phyloP scores from a whole-genome alignment of 2,888 invertebrate species.

The Ormyrus pomaceus region DNA sequence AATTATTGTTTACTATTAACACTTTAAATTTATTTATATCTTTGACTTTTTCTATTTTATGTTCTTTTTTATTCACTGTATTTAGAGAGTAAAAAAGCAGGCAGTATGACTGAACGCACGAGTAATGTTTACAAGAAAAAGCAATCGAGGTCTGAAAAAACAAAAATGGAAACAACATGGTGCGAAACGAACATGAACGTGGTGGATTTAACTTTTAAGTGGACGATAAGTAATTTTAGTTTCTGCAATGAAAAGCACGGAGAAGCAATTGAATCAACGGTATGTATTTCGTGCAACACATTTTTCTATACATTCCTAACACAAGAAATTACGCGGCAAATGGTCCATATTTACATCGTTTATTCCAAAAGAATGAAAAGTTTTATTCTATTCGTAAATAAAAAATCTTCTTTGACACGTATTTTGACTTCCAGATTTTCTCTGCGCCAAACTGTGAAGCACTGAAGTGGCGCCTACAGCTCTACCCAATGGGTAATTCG shows the following conservation, averaged over 20 bases:
- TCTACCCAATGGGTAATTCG: constrained; percentile 44
- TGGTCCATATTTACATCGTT: neutral
- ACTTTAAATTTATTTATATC: too few species aligned
- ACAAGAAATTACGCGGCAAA: neutral
- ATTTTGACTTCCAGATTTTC: constrained; percentile 23
- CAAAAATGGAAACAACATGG: neutral
- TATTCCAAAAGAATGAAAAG: too few species aligned
- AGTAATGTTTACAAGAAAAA: too few species aligned
- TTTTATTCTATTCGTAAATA: neutral
- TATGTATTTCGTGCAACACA: neutral
- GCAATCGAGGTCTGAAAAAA: too few species aligned
- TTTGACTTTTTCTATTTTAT: too few species aligned
- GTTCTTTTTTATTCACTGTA: too few species aligned
- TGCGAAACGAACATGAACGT: constrained; percentile 39
- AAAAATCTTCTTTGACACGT: neutral
- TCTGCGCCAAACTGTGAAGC: neutral
- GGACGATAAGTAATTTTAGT: constrained; percentile 41
- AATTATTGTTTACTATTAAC: too few species aligned
- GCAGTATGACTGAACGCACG: too few species aligned
- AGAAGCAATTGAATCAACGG: constrained; percentile 39
- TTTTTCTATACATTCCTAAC: neutral
- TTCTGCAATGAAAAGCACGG: constrained; percentile 39
- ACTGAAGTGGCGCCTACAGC: constrained; percentile 39
- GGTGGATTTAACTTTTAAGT: constrained; percentile 32
- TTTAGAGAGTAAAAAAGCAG: too few species aligned